Evolutionary conservation across 1,140 invertebrate genomes (phyloP), one percentile per base, ranked within the genome.

Genomic region (Lasaia peninsularis): DNA sequence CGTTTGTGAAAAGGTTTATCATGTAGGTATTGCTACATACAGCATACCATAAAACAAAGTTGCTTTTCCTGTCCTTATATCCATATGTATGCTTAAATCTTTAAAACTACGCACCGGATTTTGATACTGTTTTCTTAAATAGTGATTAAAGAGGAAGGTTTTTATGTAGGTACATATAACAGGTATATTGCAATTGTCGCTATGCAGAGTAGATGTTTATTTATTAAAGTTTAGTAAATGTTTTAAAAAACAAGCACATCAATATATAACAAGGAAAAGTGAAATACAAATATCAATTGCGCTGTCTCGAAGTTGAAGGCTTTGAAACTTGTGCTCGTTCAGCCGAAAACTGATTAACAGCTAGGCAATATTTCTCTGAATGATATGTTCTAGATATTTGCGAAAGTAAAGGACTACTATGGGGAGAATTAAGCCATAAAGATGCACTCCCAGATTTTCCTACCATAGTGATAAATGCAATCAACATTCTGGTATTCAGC

Each of bases 381-480:
- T 88, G 85, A 40, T 88, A 88, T 0, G 83, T 88, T 20, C 85
- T 74, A 0, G 82, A 86, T 52, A 88, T 88, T 34, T 88, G 83
- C 0, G 81, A 79, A 10, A 88, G 59, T 5, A 88, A 60, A 0
- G 83, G 83, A 52, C 76, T 81, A 0, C 86, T 82, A 48, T 86
- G 85, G 0, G 85, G 81, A 1, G 85, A 86, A 28, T 86, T 86
- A 5, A 88, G 60, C 85, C 85, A 88, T 0, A 88, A 21, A 8
- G 80, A 68, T 1, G 85, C 85, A 37, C 73, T 84, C 3, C 80
- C 81, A 0, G 73, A 78, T 51, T 82, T 77, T 0, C 83, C 83
- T 0, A 88, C 80, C 83, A 88, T 88, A 0, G 78, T 78, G 28
- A 88, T 88, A 34, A 88, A 88, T 0, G 85, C 85, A 0, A 81